Evolutionary conservation across 2,888 invertebrate genomes (phyloP), one percentile per base, ranked within the genome.

Genomic region (Lithophane leautieri): DNA sequence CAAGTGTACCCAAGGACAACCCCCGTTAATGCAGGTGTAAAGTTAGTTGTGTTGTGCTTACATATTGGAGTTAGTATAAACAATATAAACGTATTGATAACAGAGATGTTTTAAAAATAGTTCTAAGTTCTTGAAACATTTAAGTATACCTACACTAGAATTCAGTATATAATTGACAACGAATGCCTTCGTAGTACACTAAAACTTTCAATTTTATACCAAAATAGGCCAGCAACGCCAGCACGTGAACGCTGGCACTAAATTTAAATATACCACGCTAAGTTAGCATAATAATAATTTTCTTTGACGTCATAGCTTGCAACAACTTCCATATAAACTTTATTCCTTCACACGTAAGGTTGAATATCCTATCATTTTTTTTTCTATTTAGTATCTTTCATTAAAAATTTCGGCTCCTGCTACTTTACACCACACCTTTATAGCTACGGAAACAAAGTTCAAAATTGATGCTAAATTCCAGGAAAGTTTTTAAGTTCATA

Each of bases 301-400:
- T 89, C 90, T 87, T 92, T 94, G 94, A 94, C 94, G 94, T 94
- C 94, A 94, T 89, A 86, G 77, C 79, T 65, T 72, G 77, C 78
- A 82, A 82, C 80, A 79, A 87, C 70, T 78, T 70, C 68, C 76
- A 70, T 44, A 66, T 67, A 72, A 81, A 78, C 84, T 82, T 85
- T 80, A 80, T 81, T 69, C 40, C 71, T 65, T 80, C 52, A 76
- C 22, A n/a, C 44, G 77, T 82, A 83, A 77, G 63, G 83, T 78
- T 63, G 25, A 80, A 68, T 68, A 72, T 80, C 28, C 52, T 12
- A 67, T 0, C 16, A 2, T 14, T 3, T 60, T 73, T 73, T 82
- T 68, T 76, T 65, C 4, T 42, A 40, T 70, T 63, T 52, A 44
- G 16, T 63, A n/a, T 70, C 25, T 63, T 34, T 73, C 67, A 74